A percentile compares a stretch with the other conserved stretches of the same genome.
Conservation (phyloP, 2,888 invertebrate genomes). For the Calliopum simillimum region DNA sequence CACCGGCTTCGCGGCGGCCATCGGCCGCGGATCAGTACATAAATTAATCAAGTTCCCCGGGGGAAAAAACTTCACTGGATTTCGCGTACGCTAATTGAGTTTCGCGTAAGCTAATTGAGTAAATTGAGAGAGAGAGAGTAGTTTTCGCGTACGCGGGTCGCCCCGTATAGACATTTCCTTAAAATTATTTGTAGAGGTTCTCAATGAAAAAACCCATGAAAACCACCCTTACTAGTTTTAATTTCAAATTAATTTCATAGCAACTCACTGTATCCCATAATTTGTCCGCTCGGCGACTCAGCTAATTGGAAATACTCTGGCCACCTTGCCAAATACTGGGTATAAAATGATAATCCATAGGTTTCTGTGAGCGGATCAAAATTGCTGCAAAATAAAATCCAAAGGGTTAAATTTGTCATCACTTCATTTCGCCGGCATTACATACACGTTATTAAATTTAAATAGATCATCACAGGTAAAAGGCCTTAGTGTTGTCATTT, state of each 20-base stretch:
- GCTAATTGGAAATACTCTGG: slow-evolving; percentile 98
- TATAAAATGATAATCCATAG: slow-evolving; percentile 94
- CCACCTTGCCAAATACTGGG: slow-evolving; percentile 98
- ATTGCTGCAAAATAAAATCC: slow-evolving; percentile 74
- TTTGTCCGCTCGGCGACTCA: slow-evolving; percentile 94
- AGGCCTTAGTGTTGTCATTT: slow-evolving; percentile 91
- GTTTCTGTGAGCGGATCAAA: slow-evolving; percentile 98
- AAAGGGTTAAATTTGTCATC: not conserved
- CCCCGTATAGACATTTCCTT: too few species aligned
- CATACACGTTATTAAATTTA: slow-evolving; percentile 95
- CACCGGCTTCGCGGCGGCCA: too few species aligned
- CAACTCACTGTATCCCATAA: slow-evolving; percentile 97
- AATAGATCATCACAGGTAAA: slow-evolving; percentile 96
- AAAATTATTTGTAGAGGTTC: too few species aligned
- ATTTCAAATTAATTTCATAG: not conserved
- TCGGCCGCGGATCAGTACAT: too few species aligned
- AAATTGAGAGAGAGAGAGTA: too few species aligned
- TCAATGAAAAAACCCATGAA: too few species aligned
- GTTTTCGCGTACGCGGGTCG: too few species aligned
- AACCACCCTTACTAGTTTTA: too few species aligned
- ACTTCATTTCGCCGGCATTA: slow-evolving; percentile 50
- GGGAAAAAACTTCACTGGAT: too few species aligned
- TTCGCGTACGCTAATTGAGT: too few species aligned
- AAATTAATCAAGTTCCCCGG: too few species aligned
- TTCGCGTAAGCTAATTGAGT: too few species aligned